Conservation (phyloP, 2,888 invertebrate species). For the Neoitamus cyanurus region DNA sequence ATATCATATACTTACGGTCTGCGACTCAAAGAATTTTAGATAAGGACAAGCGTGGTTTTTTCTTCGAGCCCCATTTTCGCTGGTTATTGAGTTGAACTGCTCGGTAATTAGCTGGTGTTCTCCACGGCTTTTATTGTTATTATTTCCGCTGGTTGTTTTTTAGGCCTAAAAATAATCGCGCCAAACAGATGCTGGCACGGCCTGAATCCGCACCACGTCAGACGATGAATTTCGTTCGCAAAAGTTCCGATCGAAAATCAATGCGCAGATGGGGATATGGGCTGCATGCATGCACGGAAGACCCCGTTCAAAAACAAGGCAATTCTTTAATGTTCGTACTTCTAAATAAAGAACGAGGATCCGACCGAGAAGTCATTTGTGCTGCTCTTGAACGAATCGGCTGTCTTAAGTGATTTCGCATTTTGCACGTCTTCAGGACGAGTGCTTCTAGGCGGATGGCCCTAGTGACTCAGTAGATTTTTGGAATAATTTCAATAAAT, state of each 20-base stretch:
- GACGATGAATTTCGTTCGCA: neutral
- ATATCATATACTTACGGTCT: neutral
- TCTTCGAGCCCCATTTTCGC: neutral
- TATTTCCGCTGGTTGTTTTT: conserved; percentile 24
- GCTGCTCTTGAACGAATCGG: neutral
- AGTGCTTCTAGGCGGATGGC: neutral
- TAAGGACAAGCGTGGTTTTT: neutral
- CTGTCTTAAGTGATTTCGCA: conserved; percentile 8
- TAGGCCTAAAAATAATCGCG: conserved; percentile 10
- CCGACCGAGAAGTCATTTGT: neutral
- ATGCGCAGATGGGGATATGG: neutral
- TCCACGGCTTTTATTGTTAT: conserved; percentile 9
- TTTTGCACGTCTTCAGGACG: conserved; percentile 15
- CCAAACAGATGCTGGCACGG: conserved; percentile 10
- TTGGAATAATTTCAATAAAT: neutral
- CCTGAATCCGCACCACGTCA: neutral
- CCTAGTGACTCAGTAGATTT: neutral
- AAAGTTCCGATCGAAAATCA: conserved; percentile 32
- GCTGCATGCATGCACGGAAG: neutral
- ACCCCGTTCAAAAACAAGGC: neutral
- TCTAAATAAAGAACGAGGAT: conserved; percentile 18
- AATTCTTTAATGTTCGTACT: conserved; percentile 7
- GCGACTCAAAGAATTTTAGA: neutral
- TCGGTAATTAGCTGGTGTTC: neutral
- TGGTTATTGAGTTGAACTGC: conserved; percentile 11